Conservation (phyloP, 1,140 invertebrate genomes). For the Tachypleus tridentatus region DNA sequence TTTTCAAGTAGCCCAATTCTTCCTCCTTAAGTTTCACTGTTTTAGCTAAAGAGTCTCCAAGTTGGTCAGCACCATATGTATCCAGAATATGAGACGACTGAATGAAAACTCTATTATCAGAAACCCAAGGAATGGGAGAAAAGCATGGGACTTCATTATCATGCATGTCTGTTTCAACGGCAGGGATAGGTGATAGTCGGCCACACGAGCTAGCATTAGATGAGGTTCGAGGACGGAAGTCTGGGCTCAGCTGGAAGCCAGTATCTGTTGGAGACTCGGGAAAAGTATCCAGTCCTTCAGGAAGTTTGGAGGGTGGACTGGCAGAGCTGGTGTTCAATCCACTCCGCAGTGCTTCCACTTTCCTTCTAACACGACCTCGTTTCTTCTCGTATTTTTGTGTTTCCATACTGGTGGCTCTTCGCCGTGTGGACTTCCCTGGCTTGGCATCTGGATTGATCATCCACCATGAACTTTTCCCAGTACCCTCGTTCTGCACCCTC, state of each 20-base stretch:
- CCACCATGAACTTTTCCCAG: conserved; percentile 99
- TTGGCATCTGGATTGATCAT: conserved; percentile 98
- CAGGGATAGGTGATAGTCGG: conserved; percentile 78
- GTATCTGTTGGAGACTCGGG: conserved; percentile 56
- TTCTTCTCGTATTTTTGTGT: conserved; percentile 88
- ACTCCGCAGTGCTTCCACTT: conserved; percentile 55
- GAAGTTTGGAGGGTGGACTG: conserved; percentile 75
- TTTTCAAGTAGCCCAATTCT: too few relatives aligned
- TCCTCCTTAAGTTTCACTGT: conserved; percentile 59
- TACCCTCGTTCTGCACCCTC: conserved; percentile 97
- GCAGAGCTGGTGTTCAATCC: conserved; percentile 43
- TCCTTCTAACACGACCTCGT: conserved; percentile 83
- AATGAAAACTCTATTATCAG: conserved; percentile 17
- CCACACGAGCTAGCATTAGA: conserved; percentile 87
- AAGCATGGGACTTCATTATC: conserved; percentile 47
- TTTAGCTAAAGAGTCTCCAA: conserved; percentile 68
- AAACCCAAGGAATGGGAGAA: conserved; percentile 35
- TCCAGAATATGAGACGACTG: conserved; percentile 24
- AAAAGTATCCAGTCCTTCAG: conserved; percentile 76
- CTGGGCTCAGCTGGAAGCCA: conserved; percentile 34
- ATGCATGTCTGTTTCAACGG: conserved; percentile 60
- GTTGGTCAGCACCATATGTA: conserved; percentile 44
- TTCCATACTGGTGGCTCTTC: conserved; percentile 82
- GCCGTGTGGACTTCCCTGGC: conserved; percentile 81
- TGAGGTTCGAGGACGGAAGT: conserved; percentile 79